Evolutionary conservation across 2,888 invertebrate species (phyloP), one percentile per base, ranked within the genome.

Genomic region (Zaprionus obscuricornis): DNA sequence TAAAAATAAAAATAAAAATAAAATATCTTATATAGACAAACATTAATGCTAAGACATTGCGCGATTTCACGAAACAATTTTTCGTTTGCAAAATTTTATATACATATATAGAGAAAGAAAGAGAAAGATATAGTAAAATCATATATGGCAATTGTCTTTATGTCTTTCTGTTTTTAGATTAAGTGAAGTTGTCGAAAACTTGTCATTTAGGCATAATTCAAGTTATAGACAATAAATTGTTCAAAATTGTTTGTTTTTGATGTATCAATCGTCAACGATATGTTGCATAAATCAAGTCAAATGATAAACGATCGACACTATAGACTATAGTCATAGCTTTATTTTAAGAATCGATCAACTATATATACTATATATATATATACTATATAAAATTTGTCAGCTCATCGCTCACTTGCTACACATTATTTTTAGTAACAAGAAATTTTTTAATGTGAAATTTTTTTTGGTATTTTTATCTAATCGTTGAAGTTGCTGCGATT

Each of bases 271-370:
- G 27, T 52, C 36, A 7, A 29, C n/a, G 37, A 37, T 31, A 36
- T 51, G 40, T 13, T 31, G 20, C 11, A 58, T 46, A 46, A 40
- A 31, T 52, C 52, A 39, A 22, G n/a, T 49, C n/a, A n/a, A n/a
- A n/a, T n/a, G n/a, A n/a, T n/a, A n/a, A n/a, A n/a, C n/a, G n/a
- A n/a, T n/a, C n/a, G n/a, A n/a, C n/a, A n/a, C n/a, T n/a, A n/a
- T n/a, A n/a, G n/a, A n/a, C n/a, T n/a, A n/a, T n/a, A n/a, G 5
- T 34, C 34, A 7, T 4, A 10, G 10, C 10, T 33, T 22, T 22
- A 16, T n/a, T 11, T 24, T 5, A 7, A 26, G 37, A 37, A 54
- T 46, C 29, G 31, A 37, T 22, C 34, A 40, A 20, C 40, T 49
- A 55, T 24, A 24, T 54, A 14, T 20, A 16, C n/a, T 16, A 7